Evolutionary conservation across 2,797 vertebrate genomes (phyloP).

Genomic region (Tolypeutes matacus): DNA sequence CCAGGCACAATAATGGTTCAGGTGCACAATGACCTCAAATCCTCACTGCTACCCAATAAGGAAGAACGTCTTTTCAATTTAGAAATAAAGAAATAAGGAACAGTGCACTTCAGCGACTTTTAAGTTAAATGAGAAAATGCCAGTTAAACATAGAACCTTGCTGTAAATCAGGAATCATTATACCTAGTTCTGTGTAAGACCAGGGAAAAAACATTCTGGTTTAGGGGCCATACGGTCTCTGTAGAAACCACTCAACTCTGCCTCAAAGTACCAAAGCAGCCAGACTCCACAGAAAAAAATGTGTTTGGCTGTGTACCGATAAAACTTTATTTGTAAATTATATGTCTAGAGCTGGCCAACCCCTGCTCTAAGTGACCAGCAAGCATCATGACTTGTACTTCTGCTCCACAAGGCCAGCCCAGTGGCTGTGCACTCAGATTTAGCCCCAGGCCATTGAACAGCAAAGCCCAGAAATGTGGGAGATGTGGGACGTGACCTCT

Average conservation of each 20-base stretch:
- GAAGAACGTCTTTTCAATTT: accelerated
- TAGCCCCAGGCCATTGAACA: background rate
- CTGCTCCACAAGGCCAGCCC: background rate
- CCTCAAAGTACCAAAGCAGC: background rate
- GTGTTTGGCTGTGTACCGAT: accelerated
- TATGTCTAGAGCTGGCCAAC: background rate
- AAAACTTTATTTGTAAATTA: accelerated
- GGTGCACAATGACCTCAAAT: accelerated
- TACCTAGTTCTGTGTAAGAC: background rate
- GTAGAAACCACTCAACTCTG: background rate
- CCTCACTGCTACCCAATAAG: background rate
- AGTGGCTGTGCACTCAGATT: background rate
- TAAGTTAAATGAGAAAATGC: background rate
- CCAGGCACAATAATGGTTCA: background rate
- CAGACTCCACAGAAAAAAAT: accelerated
- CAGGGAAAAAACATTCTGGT: background rate
- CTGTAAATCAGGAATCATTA: too few relatives aligned
- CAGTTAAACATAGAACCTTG: background rate
- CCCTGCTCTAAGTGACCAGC: background rate
- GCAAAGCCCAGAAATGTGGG: accelerated
- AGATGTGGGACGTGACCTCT: accelerated
- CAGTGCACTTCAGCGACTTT: background rate
- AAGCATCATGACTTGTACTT: background rate
- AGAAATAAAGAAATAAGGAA: background rate
- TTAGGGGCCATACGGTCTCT: accelerated